Conservation (phyloP, 1,140 invertebrate species). For the Adelges cooleyi region DNA sequence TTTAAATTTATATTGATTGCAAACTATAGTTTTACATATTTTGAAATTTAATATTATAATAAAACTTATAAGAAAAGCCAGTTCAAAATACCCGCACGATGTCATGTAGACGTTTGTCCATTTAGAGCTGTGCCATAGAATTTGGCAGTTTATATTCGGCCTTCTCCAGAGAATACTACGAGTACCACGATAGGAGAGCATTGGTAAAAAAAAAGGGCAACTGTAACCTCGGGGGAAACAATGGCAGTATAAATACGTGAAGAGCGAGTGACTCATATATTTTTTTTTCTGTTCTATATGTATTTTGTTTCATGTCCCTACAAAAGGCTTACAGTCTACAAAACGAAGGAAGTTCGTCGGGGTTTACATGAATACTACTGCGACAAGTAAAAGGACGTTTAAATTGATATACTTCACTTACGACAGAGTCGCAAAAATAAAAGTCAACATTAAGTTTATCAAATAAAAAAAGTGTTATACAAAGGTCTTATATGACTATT, state of each 20-base stretch:
- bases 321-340: slow-evolving; percentile 3
- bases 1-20: too few species aligned
- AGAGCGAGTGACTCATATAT: slow-evolving; percentile 24
- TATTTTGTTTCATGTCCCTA: background rate
- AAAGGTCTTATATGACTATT: background rate
- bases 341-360: background rate
- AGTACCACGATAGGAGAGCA: background rate
- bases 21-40: too few species aligned
- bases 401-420: slow-evolving; percentile 14
- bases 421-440: background rate
- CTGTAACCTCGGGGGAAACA: slow-evolving; percentile 18
- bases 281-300: slow-evolving; percentile 6
- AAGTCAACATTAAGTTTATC: slow-evolving; percentile 7
- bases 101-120: too few species aligned
- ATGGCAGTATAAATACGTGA: slow-evolving; percentile 3
- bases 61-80: too few species aligned
- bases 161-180: background rate
- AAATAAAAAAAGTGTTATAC: background rate
- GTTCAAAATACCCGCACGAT: too few species aligned
- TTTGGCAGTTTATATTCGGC: too few species aligned
- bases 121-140: too few species aligned
- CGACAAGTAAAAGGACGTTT: slow-evolving; percentile 1
- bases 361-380: background rate
- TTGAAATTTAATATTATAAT: too few species aligned
- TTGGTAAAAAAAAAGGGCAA: slow-evolving; percentile 8